Evolutionary conservation across 2,797 vertebrate genomes (phyloP).

Genomic region (Sylvilagus floridanus): DNA sequence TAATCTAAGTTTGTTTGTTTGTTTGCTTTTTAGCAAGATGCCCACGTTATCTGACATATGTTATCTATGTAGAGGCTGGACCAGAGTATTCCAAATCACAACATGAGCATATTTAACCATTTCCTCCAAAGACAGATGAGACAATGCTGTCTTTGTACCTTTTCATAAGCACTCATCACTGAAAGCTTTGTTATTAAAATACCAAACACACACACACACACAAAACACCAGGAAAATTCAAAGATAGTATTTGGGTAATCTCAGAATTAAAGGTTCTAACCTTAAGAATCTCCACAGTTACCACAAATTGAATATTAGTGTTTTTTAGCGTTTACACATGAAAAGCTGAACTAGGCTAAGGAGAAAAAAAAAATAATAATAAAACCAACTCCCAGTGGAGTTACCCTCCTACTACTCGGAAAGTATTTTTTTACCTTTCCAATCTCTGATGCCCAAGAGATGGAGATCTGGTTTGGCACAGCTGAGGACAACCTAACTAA

Average conservation of each 20-base stretch:
- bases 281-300: slow-evolving; percentile 27
- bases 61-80: slow-evolving; percentile 31
- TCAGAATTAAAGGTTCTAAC: not conserved
- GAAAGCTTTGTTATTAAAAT: slow-evolving; percentile 42
- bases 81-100: slow-evolving; percentile 55
- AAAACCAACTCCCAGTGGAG: not conserved
- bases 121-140: slow-evolving; percentile 32
- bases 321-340: slow-evolving; percentile 3
- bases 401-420: not conserved
- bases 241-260: slow-evolving; percentile 33
- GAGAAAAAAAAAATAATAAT: not conserved
- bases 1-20: not conserved
- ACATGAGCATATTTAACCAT: slow-evolving; percentile 4
- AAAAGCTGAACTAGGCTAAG: not conserved
- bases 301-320: not conserved
- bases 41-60: not conserved
- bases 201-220: not conserved
- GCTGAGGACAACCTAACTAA: slow-evolving; percentile 95
- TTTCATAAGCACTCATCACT: slow-evolving; percentile 29
- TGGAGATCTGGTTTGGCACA: slow-evolving; percentile 98
- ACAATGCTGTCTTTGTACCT: not conserved
- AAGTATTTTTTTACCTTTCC: slow-evolving; percentile 92
- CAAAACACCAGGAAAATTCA: not conserved
- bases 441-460: slow-evolving; percentile 98
- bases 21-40: slow-evolving; percentile 12